Conservation (phyloP, 2,113 vertebrate genomes). For the Pogona vitticeps region DNA sequence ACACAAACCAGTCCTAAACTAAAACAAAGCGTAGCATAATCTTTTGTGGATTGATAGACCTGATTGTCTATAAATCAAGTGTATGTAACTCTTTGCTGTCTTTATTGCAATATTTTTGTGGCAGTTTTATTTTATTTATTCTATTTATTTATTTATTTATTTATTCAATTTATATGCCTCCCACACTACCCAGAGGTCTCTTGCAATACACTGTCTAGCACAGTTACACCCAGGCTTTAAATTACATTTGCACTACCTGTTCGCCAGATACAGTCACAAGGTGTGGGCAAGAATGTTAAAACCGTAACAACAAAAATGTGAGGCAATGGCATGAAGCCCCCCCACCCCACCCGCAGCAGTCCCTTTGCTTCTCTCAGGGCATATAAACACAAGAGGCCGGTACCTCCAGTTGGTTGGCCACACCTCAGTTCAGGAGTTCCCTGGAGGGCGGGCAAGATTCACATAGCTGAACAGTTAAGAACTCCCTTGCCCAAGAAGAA, state of each 20-base stretch:
- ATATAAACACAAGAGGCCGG: not conserved
- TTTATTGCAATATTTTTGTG: not conserved
- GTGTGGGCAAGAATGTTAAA: not conserved
- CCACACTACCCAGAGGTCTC: no score
- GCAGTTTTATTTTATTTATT: no score
- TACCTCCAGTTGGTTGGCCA: not conserved
- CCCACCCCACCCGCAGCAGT: not conserved
- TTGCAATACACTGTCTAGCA: no score
- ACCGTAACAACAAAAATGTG: not conserved
- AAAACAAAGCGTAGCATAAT: not conserved
- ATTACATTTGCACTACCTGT: not conserved
- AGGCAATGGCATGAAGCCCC: not conserved
- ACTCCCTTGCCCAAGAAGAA: slow-evolving; percentile 1
- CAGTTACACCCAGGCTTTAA: not conserved
- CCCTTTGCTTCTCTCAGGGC: not conserved
- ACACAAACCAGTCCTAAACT: not conserved
- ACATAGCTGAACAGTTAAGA: slow-evolving; percentile 22
- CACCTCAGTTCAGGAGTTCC: slow-evolving; percentile 8
- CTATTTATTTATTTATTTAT: no score
- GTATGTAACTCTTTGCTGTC: not conserved
- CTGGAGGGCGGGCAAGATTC: slow-evolving; percentile 27
- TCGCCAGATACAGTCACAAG: not conserved
- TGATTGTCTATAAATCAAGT: not conserved
- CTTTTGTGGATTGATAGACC: not conserved
- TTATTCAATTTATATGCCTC: no score